These are phyloP conservation scores for Gymnoscelis rufifasciata DNA, from an alignment of 2,888 invertebrate species.

Conservation along the genomic window DNA sequence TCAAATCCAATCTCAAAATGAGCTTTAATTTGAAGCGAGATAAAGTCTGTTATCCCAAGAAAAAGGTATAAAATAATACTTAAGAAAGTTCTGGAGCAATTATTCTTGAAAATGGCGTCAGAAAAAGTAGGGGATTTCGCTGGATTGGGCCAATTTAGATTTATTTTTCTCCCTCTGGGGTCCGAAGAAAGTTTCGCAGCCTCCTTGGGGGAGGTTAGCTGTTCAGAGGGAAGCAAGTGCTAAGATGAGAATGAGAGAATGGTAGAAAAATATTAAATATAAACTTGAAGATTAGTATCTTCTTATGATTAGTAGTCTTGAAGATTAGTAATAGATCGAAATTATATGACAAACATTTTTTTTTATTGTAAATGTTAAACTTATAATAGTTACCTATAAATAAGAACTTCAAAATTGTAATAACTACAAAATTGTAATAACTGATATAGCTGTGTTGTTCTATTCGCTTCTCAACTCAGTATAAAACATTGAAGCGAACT, in stretches of 20 bases:
- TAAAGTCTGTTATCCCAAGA: conserved; percentile 31
- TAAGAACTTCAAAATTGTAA: too few relatives aligned
- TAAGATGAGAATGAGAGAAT: background rate
- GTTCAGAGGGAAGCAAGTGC: conserved; percentile 19
- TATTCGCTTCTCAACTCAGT: too few relatives aligned
- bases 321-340: too few relatives aligned
- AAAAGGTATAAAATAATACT: conserved; percentile 20
- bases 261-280: too few relatives aligned
- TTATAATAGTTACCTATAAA: too few relatives aligned
- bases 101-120: conserved; percentile 71
- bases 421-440: too few relatives aligned
- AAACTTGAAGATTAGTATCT: too few relatives aligned
- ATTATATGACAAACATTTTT: too few relatives aligned
- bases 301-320: too few relatives aligned
- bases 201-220: conserved; percentile 44
- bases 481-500: too few relatives aligned
- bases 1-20: background rate
- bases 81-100: conserved; percentile 65
- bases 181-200: conserved; percentile 59
- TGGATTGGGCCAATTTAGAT: conserved; percentile 76
- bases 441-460: too few relatives aligned
- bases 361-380: too few relatives aligned
- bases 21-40: background rate
- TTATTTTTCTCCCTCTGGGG: conserved; percentile 73
- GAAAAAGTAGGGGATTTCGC: conserved; percentile 74